Conservation (phyloP, 2,888 invertebrate genomes). For the Zhengitettix transpicula region DNA sequence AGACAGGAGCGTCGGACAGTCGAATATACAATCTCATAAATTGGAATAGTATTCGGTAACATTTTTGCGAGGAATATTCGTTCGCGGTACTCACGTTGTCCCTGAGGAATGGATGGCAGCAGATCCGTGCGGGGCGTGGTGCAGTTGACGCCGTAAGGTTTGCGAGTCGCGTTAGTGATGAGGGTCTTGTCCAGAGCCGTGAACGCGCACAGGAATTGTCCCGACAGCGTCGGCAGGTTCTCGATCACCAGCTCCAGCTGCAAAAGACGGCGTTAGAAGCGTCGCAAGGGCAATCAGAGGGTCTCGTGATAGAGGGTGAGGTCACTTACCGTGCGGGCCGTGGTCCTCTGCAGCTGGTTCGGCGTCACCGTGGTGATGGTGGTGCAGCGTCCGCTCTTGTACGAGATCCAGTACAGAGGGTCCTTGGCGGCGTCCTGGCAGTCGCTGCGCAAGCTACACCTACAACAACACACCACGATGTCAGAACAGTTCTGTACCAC, state of each 20-base stretch:
- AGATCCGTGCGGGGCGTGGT: conserved; percentile 88
- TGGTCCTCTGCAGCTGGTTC: conserved; percentile 79
- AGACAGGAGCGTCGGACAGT: too few species aligned
- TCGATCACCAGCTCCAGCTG: conserved; percentile 83
- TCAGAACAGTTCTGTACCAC: too few species aligned
- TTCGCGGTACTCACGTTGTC: conserved; percentile 51
- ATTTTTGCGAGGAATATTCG: too few species aligned
- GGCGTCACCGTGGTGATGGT: conserved; percentile 86
- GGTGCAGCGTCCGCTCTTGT: conserved; percentile 91
- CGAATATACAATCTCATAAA: too few species aligned
- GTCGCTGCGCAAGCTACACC: conserved; percentile 76
- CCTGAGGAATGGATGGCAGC: conserved; percentile 79
- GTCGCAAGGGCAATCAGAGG: too few species aligned
- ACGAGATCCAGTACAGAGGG: conserved; percentile 89
- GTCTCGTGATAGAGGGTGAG: background rate
- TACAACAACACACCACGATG: conserved; percentile 18
- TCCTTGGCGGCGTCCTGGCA: conserved; percentile 86
- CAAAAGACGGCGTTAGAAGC: conserved; percentile 16
- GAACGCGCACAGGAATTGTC: conserved; percentile 86
- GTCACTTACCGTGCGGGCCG: conserved; percentile 56
- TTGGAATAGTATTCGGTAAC: too few species aligned
- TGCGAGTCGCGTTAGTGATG: conserved; percentile 78
- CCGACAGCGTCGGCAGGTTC: conserved; percentile 81
- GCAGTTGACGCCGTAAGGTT: conserved; percentile 83
- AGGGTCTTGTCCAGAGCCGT: conserved; percentile 78